Percentiles rank a stretch among this genome's conserved stretches.
phyloP scores from a whole-genome alignment of 2,797 vertebrate species.

The Eupleurogrammus muticus region DNA sequence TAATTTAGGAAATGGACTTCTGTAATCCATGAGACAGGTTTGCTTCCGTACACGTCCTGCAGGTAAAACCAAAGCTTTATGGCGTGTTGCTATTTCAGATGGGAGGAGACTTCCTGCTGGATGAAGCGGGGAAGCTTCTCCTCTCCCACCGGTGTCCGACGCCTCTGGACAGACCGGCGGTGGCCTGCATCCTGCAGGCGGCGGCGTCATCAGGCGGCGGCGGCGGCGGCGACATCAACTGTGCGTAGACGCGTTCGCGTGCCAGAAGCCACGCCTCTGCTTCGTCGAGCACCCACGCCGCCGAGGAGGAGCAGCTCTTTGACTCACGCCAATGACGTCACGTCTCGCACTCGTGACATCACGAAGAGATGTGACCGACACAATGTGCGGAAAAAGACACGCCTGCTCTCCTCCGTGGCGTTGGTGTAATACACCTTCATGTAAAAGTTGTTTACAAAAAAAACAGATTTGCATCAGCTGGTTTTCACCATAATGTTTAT shows the following conservation, averaged over 20 bases:
- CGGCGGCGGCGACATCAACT: not conserved
- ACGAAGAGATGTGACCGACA: slow-evolving; percentile 75
- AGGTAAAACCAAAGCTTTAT: too few relatives aligned
- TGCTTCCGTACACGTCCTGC: too few relatives aligned
- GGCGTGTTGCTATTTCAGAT: slow-evolving; percentile 62
- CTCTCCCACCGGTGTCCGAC: slow-evolving; percentile 67
- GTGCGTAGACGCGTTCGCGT: not conserved
- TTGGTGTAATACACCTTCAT: too few relatives aligned
- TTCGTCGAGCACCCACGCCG: slow-evolving; percentile 25
- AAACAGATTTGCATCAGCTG: too few relatives aligned
- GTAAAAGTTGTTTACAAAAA: too few relatives aligned
- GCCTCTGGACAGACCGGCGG: slow-evolving; percentile 73
- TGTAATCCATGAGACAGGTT: too few relatives aligned
- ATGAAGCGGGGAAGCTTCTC: slow-evolving; percentile 73
- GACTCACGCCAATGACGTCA: slow-evolving; percentile 74
- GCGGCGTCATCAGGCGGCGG: not conserved
- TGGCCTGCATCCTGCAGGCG: slow-evolving; percentile 59
- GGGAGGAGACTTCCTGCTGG: slow-evolving; percentile 82
- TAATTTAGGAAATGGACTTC: too few relatives aligned
- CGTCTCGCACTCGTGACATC: slow-evolving; percentile 62
- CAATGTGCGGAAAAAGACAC: slow-evolving; percentile 29
- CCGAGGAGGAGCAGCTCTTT: slow-evolving; percentile 46
- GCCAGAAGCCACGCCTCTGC: too few relatives aligned
- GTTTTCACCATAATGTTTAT: too few relatives aligned
- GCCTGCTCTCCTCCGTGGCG: slow-evolving; percentile 18